A percentile compares a stretch with the other conserved stretches of the same genome.
These are phyloP conservation scores for Silurus lanzhouensis DNA, from an alignment of 2,797 vertebrate species.

Conservation along the genomic window DNA sequence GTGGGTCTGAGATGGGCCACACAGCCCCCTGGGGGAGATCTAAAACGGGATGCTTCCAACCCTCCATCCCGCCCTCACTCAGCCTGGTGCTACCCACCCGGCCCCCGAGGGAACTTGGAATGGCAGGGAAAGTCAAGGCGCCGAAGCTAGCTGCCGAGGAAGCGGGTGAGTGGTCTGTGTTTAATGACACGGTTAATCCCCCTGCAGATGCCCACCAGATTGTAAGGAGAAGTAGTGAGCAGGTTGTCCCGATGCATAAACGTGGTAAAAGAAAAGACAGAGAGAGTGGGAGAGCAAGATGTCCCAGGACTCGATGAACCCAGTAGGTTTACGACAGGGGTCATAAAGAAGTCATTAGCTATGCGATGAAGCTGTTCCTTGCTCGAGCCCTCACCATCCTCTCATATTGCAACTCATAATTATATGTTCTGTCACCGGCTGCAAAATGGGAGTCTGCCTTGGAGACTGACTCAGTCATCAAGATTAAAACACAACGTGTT, in stretches of 20 bases:
- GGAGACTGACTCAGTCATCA: not conserved
- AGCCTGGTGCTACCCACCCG: conserved; percentile 48
- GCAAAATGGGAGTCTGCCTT: conserved; percentile 13
- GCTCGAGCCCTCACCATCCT: conserved; percentile 45
- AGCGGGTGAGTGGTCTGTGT: conserved; percentile 62
- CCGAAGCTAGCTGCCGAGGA: conserved; percentile 51
- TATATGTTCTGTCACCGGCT: conserved; percentile 14
- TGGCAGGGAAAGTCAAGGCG: conserved; percentile 63
- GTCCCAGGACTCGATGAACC: conserved; percentile 40
- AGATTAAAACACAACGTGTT: not conserved
- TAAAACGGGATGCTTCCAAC: conserved; percentile 59
- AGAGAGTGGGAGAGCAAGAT: conserved; percentile 8
- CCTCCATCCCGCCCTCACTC: conserved; percentile 47
- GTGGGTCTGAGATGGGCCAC: conserved; percentile 58
- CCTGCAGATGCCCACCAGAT: conserved; percentile 81
- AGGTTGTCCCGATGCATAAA: conserved; percentile 60
- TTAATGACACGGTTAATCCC: conserved; percentile 77
- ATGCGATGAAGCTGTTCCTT: conserved; percentile 64
- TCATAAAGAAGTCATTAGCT: conserved; percentile 66
- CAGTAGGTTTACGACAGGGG: not conserved
- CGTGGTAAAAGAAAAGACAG: not conserved
- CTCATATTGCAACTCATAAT: conserved; percentile 47
- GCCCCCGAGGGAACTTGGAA: conserved; percentile 57
- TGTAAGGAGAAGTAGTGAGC: conserved; percentile 62
- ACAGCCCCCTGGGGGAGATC: conserved; percentile 54